Evolutionary conservation across 2,797 vertebrate genomes (phyloP).

Genomic region (Callimico goeldii): DNA sequence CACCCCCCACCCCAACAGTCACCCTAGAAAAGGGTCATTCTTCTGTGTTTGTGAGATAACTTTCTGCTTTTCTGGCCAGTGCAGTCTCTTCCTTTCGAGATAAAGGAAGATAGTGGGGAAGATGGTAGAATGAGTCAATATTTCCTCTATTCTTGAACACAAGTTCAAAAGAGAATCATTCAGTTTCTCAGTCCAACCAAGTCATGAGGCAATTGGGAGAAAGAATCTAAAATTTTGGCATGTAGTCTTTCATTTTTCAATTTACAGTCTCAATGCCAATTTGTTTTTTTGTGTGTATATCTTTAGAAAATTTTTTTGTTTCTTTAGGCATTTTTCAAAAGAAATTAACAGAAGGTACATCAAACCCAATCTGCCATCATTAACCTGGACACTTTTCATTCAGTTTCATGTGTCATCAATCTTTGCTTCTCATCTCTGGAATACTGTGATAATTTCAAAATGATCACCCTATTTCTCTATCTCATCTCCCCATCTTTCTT

Average conservation of each 20-base stretch:
- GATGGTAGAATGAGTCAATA: not conserved
- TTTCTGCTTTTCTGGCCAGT: not conserved
- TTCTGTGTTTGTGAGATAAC: not conserved
- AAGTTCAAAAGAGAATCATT: not conserved
- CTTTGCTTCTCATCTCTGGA: not conserved
- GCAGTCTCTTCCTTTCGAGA: not conserved
- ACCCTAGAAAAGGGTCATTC: not conserved
- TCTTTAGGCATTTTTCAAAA: constrained; percentile 10
- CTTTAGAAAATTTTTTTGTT: not conserved
- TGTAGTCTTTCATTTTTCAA: not conserved
- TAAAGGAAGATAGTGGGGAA: not conserved
- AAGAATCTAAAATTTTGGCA: not conserved
- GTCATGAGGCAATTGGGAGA: not conserved
- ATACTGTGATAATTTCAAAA: not conserved
- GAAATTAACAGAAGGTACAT: not conserved
- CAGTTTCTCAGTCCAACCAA: not conserved
- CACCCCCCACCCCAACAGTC: not conserved
- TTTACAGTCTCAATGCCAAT: not conserved
- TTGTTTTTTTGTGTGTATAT: not conserved
- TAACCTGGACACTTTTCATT: not conserved
- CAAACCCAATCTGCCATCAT: not conserved
- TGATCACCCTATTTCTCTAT: not conserved
- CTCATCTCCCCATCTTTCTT: not conserved
- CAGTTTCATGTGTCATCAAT: not conserved
- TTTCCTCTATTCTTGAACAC: not conserved